These are phyloP conservation scores for Vespertilio murinus DNA, from an alignment of 2,797 vertebrate species.

Conservation along the genomic window DNA sequence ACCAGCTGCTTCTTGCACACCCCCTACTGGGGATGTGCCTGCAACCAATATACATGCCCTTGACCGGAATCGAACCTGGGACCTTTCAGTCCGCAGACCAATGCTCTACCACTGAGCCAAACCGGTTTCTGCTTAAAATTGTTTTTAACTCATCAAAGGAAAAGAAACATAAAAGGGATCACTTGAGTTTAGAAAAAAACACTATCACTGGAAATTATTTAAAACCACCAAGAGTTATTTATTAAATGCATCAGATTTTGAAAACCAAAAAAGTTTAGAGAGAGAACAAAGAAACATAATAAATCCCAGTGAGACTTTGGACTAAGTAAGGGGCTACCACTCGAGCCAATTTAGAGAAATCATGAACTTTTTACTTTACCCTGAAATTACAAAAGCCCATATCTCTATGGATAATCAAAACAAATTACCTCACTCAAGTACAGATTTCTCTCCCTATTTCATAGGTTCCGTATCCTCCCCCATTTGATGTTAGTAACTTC, in stretches of 20 bases:
- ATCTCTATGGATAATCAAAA: slow-evolving; percentile 38
- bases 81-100: no score
- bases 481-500: not conserved
- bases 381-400: not conserved
- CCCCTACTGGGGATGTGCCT: no score
- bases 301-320: not conserved
- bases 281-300: not conserved
- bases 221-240: slow-evolving; percentile 25
- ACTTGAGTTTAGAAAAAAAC: not conserved
- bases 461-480: slow-evolving; percentile 23
- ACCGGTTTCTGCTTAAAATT: no score
- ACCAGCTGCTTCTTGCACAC: no score
- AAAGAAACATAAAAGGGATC: not conserved
- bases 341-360: not conserved
- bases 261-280: not conserved
- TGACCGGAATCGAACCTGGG: no score
- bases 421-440: slow-evolving; percentile 51
- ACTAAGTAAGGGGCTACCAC: not conserved
- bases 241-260: not conserved
- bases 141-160: not conserved
- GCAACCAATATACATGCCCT: no score
- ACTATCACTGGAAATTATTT: slow-evolving; percentile 18
- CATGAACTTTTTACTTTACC: not conserved
- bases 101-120: no score
- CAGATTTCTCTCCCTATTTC: slow-evolving; percentile 30